Conservation (phyloP, 1,140 invertebrate species). For the Lithobius niger region DNA sequence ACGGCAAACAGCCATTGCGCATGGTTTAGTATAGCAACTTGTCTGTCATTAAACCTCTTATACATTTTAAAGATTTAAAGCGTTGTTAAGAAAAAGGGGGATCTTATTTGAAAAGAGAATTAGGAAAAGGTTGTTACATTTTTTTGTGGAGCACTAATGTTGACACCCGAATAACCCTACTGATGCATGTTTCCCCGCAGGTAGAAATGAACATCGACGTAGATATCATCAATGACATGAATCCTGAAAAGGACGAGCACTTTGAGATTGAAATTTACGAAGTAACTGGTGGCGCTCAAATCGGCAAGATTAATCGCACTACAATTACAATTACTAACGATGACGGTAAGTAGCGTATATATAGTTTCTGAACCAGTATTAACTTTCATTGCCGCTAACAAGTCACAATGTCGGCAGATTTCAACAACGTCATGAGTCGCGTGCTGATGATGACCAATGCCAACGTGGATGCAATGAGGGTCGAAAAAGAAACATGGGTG, state of each 20-base stretch:
- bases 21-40: no score
- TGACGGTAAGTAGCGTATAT: slow-evolving; percentile 45
- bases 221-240: slow-evolving; percentile 45
- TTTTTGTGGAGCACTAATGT: not conserved
- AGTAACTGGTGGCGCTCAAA: slow-evolving; percentile 38
- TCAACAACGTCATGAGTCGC: slow-evolving; percentile 42
- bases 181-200: not conserved
- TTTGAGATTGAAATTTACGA: slow-evolving; percentile 46
- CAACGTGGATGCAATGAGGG: slow-evolving; percentile 41
- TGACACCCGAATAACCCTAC: not conserved
- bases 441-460: slow-evolving; percentile 42
- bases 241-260: slow-evolving; percentile 49
- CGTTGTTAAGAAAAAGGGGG: no score
- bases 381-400: slow-evolving; percentile 11
- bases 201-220: slow-evolving; percentile 36
- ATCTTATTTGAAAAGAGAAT: no score
- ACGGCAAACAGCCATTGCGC: no score
- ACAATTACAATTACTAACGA: slow-evolving; percentile 54
- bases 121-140: no score
- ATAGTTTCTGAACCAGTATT: no score
- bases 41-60: no score
- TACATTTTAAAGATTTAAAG: no score
- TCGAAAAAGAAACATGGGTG: slow-evolving; percentile 42
- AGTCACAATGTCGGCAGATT: slow-evolving; percentile 40
- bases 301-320: slow-evolving; percentile 41